These are phyloP conservation scores for Drosophila melanosoma DNA, from an alignment of 2,888 invertebrate genomes.

Conservation along the genomic window DNA sequence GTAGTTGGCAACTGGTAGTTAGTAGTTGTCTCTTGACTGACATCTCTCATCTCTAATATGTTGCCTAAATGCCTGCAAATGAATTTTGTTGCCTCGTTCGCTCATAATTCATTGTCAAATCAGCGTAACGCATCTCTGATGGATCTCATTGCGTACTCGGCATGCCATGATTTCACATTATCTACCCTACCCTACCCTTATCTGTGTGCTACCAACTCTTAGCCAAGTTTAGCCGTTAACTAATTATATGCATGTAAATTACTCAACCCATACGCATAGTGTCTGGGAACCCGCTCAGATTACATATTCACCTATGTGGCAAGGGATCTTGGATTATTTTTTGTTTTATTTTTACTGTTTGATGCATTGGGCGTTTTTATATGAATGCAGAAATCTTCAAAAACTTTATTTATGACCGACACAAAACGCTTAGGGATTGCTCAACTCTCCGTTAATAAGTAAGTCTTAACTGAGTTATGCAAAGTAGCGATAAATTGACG, in stretches of 20 bases:
- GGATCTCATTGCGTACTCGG: constrained; percentile 40
- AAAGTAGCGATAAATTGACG: too few species aligned
- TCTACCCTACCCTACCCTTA: neutral
- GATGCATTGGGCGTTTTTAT: too few species aligned
- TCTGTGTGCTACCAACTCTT: neutral
- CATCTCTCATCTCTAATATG: constrained; percentile 65
- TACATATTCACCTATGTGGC: neutral
- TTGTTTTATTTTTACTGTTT: neutral
- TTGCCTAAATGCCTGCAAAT: constrained; percentile 55
- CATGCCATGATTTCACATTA: constrained; percentile 25
- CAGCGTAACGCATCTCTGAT: constrained; percentile 53
- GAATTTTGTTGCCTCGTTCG: constrained; percentile 50
- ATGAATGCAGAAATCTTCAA: too few species aligned
- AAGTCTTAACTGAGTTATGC: neutral
- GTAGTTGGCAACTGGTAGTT: constrained; percentile 4
- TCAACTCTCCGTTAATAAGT: neutral
- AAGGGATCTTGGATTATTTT: neutral
- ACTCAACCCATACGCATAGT: constrained; percentile 14
- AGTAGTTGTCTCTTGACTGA: constrained; percentile 35
- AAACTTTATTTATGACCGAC: too few species aligned
- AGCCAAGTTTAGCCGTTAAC: constrained; percentile 26
- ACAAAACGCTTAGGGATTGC: too few species aligned
- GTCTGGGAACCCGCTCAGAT: neutral
- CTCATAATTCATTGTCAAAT: constrained; percentile 55
- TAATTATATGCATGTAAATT: constrained; percentile 47